Conservation (phyloP, 2,797 vertebrate species). For the Ficedula albicollis region DNA sequence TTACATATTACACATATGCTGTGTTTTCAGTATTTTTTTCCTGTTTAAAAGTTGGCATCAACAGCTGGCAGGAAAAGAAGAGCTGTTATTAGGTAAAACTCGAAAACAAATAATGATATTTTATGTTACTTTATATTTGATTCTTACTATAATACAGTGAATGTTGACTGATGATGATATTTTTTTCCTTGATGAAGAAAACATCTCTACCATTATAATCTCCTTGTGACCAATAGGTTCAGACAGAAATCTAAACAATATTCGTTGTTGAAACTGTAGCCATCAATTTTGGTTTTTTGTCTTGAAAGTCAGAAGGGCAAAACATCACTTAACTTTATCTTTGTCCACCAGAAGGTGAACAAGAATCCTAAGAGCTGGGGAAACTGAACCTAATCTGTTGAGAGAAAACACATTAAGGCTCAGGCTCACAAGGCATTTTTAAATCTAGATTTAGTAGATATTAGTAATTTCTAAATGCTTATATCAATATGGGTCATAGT, state of each 20-base stretch:
- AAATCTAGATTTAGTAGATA: neutral
- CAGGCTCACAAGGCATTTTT: neutral
- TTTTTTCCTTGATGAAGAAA: neutral
- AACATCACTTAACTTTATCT: neutral
- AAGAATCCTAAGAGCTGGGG: neutral
- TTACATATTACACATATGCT: neutral
- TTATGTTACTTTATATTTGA: neutral
- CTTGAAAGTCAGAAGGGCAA: conserved; percentile 5
- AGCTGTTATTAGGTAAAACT: neutral
- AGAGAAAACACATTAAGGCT: neutral
- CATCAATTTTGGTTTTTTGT: neutral
- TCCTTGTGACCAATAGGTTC: neutral
- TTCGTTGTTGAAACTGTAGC: neutral
- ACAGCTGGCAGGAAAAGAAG: neutral
- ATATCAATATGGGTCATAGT: neutral
- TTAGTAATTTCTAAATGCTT: neutral
- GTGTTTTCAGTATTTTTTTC: neutral
- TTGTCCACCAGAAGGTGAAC: neutral
- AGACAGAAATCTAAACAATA: neutral
- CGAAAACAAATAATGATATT: neutral
- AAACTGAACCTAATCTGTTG: neutral
- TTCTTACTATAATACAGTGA: neutral
- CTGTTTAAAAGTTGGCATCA: neutral
- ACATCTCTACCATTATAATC: neutral
- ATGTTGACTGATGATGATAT: neutral